Percentiles rank a stretch among this genome's conserved stretches.
Conservation (phyloP, 1,140 invertebrate species). For the Panulirus ornatus region DNA sequence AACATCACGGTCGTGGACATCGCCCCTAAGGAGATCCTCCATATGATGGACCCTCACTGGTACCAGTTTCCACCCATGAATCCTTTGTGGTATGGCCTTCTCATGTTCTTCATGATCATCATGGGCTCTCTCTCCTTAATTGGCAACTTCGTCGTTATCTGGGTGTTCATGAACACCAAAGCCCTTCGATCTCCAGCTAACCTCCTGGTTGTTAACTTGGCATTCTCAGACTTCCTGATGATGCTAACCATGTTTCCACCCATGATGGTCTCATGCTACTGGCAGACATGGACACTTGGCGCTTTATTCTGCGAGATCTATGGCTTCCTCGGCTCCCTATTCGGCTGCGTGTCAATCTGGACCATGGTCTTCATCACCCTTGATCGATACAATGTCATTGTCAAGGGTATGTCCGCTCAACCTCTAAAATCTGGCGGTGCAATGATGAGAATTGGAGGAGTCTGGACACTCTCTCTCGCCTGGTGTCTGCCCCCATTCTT, state of each 20-base stretch:
- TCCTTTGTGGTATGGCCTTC: constrained; percentile 39
- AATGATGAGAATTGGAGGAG: neutral
- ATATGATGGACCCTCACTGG: constrained; percentile 56
- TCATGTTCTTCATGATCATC: constrained; percentile 40
- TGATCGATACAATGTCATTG: constrained; percentile 39
- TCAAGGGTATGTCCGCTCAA: neutral
- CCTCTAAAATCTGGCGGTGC: neutral
- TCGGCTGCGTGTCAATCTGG: constrained; percentile 32
- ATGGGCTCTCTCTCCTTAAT: constrained; percentile 40
- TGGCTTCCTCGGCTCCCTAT: constrained; percentile 5
- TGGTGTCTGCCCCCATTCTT: neutral
- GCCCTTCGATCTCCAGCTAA: constrained; percentile 53
- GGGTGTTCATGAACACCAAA: constrained; percentile 60
- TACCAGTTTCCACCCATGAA: constrained; percentile 43
- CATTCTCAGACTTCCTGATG: constrained; percentile 59
- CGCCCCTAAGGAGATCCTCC: constrained; percentile 38
- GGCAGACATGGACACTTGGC: constrained; percentile 48
- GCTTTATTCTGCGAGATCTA: constrained; percentile 45
- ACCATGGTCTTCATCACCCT: constrained; percentile 42
- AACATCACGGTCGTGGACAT: constrained; percentile 36
- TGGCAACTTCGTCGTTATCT: constrained; percentile 47
- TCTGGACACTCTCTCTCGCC: neutral
- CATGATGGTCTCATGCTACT: constrained; percentile 59
- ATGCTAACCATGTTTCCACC: constrained; percentile 61
- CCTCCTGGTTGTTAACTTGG: constrained; percentile 57